Conservation (phyloP, 2,888 invertebrate genomes). For the Lithophane leautieri region DNA sequence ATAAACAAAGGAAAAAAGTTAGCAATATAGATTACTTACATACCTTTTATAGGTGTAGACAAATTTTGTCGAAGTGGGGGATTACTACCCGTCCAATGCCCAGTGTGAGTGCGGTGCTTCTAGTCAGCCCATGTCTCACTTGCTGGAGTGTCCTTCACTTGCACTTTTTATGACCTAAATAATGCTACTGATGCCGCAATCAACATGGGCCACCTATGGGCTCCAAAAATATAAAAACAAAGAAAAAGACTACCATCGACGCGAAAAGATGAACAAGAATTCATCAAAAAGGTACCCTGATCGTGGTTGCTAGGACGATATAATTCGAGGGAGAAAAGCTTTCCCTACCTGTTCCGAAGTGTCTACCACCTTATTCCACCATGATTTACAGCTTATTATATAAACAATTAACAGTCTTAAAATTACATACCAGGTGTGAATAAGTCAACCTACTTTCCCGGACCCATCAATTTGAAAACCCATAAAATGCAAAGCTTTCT, state of each 20-base stretch:
- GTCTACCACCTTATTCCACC: background rate
- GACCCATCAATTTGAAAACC: constrained; percentile 26
- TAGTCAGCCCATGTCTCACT: too few species aligned
- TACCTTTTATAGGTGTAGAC: background rate
- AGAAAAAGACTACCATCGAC: background rate
- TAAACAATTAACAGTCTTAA: constrained; percentile 30
- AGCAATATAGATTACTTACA: background rate
- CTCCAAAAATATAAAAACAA: too few species aligned
- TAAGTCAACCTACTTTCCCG: constrained; percentile 42
- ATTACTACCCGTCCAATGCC: too few species aligned
- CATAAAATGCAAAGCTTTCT: constrained; percentile 24
- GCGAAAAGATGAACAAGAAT: background rate
- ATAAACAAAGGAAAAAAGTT: background rate
- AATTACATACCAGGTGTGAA: constrained; percentile 19
- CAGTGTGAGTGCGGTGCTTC: too few species aligned
- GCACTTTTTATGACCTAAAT: too few species aligned
- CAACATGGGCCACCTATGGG: too few species aligned
- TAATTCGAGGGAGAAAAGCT: background rate
- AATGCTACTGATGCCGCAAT: too few species aligned
- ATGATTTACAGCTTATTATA: background rate
- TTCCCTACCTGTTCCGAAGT: background rate
- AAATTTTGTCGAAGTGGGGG: too few species aligned
- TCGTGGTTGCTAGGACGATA: background rate
- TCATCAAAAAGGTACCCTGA: background rate
- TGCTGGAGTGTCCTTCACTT: too few species aligned